Conservation (phyloP, 2,113 vertebrate genomes). For the Oenanthe melanoleuca region DNA sequence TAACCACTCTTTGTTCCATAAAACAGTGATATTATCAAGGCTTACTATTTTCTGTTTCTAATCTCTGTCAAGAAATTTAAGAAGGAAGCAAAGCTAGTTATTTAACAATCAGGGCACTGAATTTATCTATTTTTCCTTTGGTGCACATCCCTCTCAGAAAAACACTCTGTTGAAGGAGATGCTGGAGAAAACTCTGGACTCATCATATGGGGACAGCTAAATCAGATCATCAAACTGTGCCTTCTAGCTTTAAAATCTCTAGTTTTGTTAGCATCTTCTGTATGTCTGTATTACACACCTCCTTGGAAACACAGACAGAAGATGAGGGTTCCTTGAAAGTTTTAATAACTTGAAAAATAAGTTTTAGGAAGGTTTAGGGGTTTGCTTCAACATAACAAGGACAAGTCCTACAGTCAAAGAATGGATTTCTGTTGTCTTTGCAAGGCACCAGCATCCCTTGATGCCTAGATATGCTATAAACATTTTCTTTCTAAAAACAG, state of each 20-base stretch:
- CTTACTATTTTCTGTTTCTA: not conserved
- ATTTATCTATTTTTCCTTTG: not conserved
- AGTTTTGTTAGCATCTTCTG: not conserved
- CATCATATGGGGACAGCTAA: not conserved
- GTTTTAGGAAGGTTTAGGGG: not conserved
- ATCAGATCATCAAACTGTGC: not conserved
- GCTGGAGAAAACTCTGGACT: not conserved
- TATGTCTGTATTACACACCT: not conserved
- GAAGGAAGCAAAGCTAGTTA: not conserved
- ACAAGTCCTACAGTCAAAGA: constrained; percentile 36
- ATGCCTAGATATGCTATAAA: constrained; percentile 77
- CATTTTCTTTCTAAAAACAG: constrained; percentile 89
- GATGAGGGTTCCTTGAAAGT: constrained; percentile 25
- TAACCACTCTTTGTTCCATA: not conserved
- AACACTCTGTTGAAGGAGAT: not conserved
- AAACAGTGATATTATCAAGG: not conserved
- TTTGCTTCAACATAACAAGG: not conserved
- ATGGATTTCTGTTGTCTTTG: constrained; percentile 66
- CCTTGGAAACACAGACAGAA: not conserved
- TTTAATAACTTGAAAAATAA: constrained; percentile 8
- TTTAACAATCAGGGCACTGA: not conserved
- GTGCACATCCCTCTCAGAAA: not conserved
- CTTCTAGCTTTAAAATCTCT: not conserved
- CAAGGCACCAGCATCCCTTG: constrained; percentile 71
- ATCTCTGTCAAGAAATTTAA: not conserved